Base-by-base conservation (phyloP, 2,113 vertebrate species). In the Prolemur simus region DNA sequence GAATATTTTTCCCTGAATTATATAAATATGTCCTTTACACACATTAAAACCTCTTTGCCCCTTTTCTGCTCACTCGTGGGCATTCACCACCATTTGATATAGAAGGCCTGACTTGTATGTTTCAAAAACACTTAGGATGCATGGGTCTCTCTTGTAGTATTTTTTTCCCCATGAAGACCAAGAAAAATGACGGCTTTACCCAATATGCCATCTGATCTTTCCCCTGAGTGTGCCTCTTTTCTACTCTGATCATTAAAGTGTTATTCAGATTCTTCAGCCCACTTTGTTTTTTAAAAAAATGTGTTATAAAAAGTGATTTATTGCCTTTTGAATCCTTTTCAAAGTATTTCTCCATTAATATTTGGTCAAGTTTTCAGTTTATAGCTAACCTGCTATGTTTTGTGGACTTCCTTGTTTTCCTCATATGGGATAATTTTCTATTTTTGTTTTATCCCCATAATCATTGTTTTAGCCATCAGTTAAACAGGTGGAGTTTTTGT, bases 321-420 rank as follows among this genome's bases (percentile, higher is more conserved):
- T 76, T 95, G 69, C 14, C 34, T 82, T 94, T 95, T 60, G 78
- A 94, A n/a, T 96, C 37, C 68, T 78, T 96, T 94, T 89, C 94
- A 96, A 94, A 95, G 56, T 96, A 86, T 88, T 95, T 81, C 71
- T 84, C 81, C 94, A 95, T 47, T 88, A 66, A 91, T 66, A 94
- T 88, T 96, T 95, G 95, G 52, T 84, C 71, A 71, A 60, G 54
- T 91, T 92, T 97, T 96, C 60, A 88, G 60, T 93, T 96, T 93
- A 64, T 64, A 94, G 91, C 23, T 88, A 94, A 94, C 23, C 12
- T 94, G 71, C 47, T 94, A 23, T 81, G n/a, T 94, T 97, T 95
- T 80, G 34, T 78, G 39, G 20, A 42, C 42, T 93, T 93, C 49
- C 39, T 91, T 92, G 11, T 85, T 93, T 87, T 93, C 91, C 68